phyloP scores from a whole-genome alignment of 2,113 vertebrate genomes.

The Antigone vipio region DNA sequence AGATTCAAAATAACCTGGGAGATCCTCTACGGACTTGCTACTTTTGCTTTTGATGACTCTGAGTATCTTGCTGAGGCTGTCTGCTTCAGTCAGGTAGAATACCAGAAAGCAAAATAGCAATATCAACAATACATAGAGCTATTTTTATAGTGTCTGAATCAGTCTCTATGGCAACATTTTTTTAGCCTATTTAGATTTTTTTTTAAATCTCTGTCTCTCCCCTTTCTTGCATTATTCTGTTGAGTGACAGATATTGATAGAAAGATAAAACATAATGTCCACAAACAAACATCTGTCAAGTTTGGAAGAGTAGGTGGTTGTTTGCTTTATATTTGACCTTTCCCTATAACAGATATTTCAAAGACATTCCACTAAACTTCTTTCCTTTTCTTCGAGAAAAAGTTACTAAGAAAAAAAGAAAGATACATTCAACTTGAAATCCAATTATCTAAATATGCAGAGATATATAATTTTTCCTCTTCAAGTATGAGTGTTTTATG shows the following conservation, averaged over 20 bases:
- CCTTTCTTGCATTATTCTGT: background rate
- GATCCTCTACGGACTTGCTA: background rate
- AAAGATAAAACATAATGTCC: background rate
- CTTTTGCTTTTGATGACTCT: background rate
- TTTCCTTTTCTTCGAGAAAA: background rate
- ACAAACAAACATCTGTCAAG: background rate
- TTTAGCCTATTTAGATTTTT: slow-evolving; percentile 5
- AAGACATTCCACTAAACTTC: background rate
- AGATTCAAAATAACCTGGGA: background rate
- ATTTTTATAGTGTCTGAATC: background rate
- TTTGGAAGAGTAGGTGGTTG: background rate
- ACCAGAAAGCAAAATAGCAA: background rate
- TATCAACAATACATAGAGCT: background rate
- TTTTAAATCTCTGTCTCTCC: background rate
- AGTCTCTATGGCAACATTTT: slow-evolving; percentile 23
- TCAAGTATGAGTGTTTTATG: background rate
- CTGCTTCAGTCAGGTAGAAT: background rate
- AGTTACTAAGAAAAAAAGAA: background rate
- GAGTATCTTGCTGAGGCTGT: background rate
- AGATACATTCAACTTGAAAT: background rate
- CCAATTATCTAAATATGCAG: background rate
- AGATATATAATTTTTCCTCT: background rate
- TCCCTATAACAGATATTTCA: background rate
- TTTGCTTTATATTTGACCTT: slow-evolving; percentile 5
- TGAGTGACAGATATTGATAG: background rate